Conservation (phyloP, 2,797 vertebrate genomes). For the Pangasius larnaudii region DNA sequence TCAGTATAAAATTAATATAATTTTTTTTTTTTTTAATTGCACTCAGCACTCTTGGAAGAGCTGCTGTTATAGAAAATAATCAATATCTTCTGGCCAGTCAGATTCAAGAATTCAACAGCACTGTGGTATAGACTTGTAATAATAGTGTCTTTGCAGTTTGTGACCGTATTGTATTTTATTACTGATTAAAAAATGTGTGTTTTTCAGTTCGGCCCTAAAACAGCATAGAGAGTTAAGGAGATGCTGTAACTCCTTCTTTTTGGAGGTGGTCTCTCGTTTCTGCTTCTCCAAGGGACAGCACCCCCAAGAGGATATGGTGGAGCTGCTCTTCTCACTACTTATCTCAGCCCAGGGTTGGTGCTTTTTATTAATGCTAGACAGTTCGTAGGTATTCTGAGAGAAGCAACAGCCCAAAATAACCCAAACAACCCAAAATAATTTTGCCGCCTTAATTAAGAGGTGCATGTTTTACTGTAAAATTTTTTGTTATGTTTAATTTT, state of each 20-base stretch:
- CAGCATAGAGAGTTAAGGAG: constrained; percentile 61
- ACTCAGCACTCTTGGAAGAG: neutral
- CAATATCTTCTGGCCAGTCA: neutral
- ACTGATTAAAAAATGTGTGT: neutral
- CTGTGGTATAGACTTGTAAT: neutral
- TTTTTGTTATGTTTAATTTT: neutral
- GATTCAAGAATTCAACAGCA: neutral
- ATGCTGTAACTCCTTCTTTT: constrained; percentile 78
- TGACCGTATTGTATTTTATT: neutral
- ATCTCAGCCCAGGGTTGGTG: constrained; percentile 70
- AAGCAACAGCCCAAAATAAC: neutral
- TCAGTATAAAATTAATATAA: neutral
- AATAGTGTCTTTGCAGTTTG: neutral
- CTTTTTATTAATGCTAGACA: neutral
- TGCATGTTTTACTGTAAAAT: neutral
- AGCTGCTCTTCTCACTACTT: constrained; percentile 77
- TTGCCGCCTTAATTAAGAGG: too few relatives aligned
- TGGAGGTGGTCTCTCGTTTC: constrained; percentile 80
- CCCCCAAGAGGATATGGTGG: constrained; percentile 70
- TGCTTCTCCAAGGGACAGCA: constrained; percentile 66
- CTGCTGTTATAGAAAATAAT: neutral
- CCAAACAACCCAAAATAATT: neutral
- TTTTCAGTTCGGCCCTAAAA: constrained; percentile 63
- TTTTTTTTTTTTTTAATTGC: neutral
- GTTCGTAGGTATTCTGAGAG: neutral